Percentiles rank a stretch among this genome's conserved stretches.
Evolutionary conservation across 2,113 vertebrate species (phyloP).

Genomic region (Nestor notabilis): DNA sequence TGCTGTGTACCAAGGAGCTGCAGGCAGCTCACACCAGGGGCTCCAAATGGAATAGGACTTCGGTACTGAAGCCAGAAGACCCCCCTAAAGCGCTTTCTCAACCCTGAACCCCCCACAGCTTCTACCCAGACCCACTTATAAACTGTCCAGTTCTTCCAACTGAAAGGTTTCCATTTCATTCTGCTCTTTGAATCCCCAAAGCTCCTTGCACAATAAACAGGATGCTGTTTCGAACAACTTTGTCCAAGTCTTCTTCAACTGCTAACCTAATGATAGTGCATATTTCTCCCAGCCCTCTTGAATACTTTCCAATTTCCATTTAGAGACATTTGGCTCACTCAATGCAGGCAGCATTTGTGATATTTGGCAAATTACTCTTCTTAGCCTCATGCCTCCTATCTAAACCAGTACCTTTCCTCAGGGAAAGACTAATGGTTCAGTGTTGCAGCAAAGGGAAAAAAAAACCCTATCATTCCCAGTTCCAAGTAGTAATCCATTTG

Average conservation of each 20-base stretch:
- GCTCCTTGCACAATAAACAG: not conserved
- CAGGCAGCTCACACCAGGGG: not conserved
- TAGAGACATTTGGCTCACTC: slow-evolving; percentile 35
- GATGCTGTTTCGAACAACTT: not conserved
- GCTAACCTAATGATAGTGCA: not conserved
- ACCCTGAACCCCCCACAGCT: rapidly evolving
- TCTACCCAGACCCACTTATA: not conserved
- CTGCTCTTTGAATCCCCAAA: not conserved
- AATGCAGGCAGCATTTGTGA: not conserved
- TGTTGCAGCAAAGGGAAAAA: not conserved
- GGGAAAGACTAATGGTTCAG: slow-evolving; percentile 20
- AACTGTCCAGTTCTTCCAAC: not conserved
- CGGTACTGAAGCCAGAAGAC: not conserved
- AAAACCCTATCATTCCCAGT: not conserved
- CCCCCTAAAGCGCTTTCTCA: not conserved
- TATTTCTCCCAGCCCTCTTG: not conserved
- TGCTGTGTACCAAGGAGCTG: not conserved
- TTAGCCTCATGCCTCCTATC: not conserved
- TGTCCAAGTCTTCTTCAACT: not conserved
- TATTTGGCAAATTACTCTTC: slow-evolving; percentile 33
- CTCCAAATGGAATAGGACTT: not conserved
- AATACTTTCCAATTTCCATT: not conserved
- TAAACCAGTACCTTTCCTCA: slow-evolving; percentile 29
- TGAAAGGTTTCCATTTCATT: not conserved
- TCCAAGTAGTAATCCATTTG: not conserved